Percentiles rank a stretch among this genome's conserved stretches.
Evolutionary conservation across 2,888 invertebrate genomes (phyloP).

Genomic region (Pheosia tremula): DNA sequence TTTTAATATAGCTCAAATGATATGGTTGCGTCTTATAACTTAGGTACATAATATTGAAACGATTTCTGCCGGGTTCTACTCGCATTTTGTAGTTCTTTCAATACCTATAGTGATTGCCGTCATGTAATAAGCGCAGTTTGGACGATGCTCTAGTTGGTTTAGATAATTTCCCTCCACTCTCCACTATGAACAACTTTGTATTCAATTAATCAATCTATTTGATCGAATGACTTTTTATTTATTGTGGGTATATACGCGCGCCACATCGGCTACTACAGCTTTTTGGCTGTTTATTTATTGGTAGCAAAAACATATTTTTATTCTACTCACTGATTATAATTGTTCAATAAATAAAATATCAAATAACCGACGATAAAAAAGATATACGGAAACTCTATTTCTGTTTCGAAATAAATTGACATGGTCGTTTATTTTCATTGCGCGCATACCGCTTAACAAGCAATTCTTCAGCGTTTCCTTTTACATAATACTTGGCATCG

Average conservation of each 20-base stretch:
- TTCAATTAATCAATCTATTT: neutral
- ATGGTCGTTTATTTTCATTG: slow-evolving; percentile 43
- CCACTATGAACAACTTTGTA: neutral
- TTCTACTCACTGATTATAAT: no score
- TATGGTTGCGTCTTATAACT: neutral
- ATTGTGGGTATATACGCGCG: no score
- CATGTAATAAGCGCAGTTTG: neutral
- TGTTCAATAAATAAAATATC: no score
- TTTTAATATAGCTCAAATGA: neutral
- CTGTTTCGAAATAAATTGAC: slow-evolving; percentile 18
- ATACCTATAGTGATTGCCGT: neutral
- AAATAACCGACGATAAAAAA: neutral
- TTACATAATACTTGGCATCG: slow-evolving; percentile 74
- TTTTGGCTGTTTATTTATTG: no score
- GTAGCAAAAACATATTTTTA: no score
- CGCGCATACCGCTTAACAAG: slow-evolving; percentile 58
- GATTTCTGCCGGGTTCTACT: neutral
- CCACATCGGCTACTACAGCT: no score
- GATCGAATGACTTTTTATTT: no score
- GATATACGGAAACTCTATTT: neutral
- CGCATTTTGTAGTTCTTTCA: neutral
- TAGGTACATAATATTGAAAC: neutral
- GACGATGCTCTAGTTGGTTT: neutral
- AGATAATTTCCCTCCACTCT: neutral
- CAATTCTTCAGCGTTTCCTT: slow-evolving; percentile 60